phyloP scores from a whole-genome alignment of 2,113 vertebrate species.

The Puma concolor region DNA sequence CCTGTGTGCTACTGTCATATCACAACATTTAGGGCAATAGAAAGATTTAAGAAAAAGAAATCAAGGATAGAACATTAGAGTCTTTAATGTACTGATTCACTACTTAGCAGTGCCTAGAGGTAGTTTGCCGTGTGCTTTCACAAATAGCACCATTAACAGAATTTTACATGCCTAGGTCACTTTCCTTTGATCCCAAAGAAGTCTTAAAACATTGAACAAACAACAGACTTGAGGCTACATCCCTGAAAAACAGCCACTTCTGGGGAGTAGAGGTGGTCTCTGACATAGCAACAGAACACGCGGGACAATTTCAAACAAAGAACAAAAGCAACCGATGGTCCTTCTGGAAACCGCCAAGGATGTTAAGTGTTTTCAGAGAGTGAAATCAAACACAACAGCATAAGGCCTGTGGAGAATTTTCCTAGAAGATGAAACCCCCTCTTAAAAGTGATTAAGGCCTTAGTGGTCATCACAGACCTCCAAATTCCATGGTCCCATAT shows the following conservation, averaged over 20 bases:
- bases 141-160: constrained; percentile 67
- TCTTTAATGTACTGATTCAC: constrained; percentile 63
- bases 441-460: constrained; percentile 46
- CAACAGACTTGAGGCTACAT: constrained; percentile 42
- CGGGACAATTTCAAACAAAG: constrained; percentile 64
- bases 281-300: background rate
- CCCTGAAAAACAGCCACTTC: constrained; percentile 59
- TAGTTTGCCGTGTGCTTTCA: constrained; percentile 34
- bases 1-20: background rate
- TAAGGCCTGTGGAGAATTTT: background rate
- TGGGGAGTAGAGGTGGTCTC: constrained; percentile 50
- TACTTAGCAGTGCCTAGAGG: constrained; percentile 64
- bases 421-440: background rate
- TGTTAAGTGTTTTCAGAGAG: constrained; percentile 32
- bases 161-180: constrained; percentile 73
- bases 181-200: constrained; percentile 67
- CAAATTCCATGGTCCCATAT: background rate
- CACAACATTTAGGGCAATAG: constrained; percentile 40
- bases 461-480: constrained; percentile 39
- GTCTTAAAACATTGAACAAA: constrained; percentile 66
- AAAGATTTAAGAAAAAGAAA: constrained; percentile 70
- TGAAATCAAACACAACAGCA: background rate
- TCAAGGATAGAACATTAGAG: constrained; percentile 57
- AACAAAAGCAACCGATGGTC: constrained; percentile 45
- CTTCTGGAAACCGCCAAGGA: constrained; percentile 49